These are phyloP conservation scores for Pseudoips prasinana DNA, from an alignment of 2,888 invertebrate species.

Conservation along the genomic window DNA sequence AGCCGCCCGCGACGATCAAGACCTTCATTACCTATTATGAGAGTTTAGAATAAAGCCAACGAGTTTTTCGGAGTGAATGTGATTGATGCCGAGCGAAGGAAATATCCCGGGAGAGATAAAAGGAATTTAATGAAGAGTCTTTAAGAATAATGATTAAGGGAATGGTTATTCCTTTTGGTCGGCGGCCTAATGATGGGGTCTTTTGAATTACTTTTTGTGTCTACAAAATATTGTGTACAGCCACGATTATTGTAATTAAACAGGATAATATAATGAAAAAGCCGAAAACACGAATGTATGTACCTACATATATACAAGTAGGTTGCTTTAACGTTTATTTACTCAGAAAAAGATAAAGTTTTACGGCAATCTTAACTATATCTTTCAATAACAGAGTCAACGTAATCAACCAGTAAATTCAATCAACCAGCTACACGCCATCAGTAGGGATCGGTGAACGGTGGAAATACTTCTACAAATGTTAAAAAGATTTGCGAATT, in stretches of 20 bases:
- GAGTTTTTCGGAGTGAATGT: constrained; percentile 81
- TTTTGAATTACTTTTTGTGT: constrained; percentile 74
- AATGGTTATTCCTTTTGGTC: constrained; percentile 80
- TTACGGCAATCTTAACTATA: too few relatives aligned
- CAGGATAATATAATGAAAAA: too few relatives aligned
- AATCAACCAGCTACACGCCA: too few relatives aligned
- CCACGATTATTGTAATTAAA: constrained; percentile 64
- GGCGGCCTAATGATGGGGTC: constrained; percentile 74
- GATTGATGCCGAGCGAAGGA: constrained; percentile 79
- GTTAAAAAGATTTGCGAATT: constrained; percentile 2
- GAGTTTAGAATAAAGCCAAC: constrained; percentile 82
- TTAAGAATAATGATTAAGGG: constrained; percentile 81
- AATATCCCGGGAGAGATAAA: constrained; percentile 80
- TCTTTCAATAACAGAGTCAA: too few relatives aligned
- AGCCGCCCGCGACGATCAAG: constrained; percentile 73
- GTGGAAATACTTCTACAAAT: constrained; percentile 2
- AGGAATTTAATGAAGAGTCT: constrained; percentile 82
- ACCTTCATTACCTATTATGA: constrained; percentile 82
- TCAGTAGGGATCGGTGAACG: too few relatives aligned
- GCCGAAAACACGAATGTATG: constrained; percentile 18
- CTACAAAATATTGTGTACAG: constrained; percentile 60
- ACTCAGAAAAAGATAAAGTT: too few relatives aligned
- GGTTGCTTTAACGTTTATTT: constrained; percentile 8
- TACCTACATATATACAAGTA: too few relatives aligned
- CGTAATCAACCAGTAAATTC: too few relatives aligned